Conservation (phyloP, 30 jellyfish, hydroid and myxozoan species). For the Aurelia aurita region DNA sequence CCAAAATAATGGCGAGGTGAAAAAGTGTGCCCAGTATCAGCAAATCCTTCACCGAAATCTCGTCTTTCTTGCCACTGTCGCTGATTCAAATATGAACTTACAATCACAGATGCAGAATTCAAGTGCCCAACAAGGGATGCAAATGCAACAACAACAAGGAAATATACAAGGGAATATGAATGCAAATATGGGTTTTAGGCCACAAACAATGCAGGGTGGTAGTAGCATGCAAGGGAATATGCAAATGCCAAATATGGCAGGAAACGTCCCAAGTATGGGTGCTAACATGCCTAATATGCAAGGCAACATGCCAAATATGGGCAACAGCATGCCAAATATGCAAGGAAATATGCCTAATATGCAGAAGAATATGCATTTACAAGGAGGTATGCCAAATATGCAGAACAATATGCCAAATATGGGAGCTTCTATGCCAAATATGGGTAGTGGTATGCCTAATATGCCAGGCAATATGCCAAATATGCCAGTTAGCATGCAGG, state of each 20-base stretch:
- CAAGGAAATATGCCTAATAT: slow-evolving; percentile 34
- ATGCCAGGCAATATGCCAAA: slow-evolving; percentile 50
- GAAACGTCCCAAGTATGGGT: slow-evolving; percentile 36
- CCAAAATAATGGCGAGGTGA: slow-evolving; percentile 89
- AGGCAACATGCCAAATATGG: slow-evolving; percentile 54
- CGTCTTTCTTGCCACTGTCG: slow-evolving; percentile 91
- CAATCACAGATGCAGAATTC: slow-evolving; percentile 55
- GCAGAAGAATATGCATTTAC: slow-evolving; percentile 45
- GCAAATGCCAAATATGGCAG: slow-evolving; percentile 66
- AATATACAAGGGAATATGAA: slow-evolving; percentile 30
- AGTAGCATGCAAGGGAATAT: slow-evolving; percentile 54
- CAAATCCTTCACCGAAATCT: slow-evolving; percentile 88
- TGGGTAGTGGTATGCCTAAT: slow-evolving; percentile 27
- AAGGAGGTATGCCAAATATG: slow-evolving; percentile 30
- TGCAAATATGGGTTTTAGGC: slow-evolving; percentile 41
- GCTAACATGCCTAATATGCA: slow-evolving; percentile 37
- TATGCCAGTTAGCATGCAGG: slow-evolving; percentile 52
- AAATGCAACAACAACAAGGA: slow-evolving; percentile 66
- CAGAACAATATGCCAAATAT: slow-evolving; percentile 10
- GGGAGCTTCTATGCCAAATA: background rate
- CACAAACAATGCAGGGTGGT: slow-evolving; percentile 47
- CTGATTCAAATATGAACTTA: slow-evolving; percentile 86
- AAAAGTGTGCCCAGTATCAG: slow-evolving; percentile 95
- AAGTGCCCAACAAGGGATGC: slow-evolving; percentile 34
- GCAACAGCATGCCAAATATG: slow-evolving; percentile 42